These are phyloP conservation scores for Nipponia nippon DNA, from an alignment of 2,113 vertebrate genomes.

Conservation along the genomic window DNA sequence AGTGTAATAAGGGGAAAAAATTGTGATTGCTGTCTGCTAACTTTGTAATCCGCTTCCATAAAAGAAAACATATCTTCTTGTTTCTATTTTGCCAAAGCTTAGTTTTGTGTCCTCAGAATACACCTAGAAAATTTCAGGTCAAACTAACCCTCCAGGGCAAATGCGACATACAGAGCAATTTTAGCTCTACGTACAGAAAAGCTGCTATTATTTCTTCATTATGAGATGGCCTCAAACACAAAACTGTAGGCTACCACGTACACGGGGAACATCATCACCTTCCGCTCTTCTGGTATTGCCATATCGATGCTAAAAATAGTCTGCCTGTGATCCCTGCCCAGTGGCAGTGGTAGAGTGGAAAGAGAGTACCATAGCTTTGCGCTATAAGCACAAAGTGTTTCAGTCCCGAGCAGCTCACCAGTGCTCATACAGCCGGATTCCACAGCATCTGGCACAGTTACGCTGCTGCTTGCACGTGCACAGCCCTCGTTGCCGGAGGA, in stretches of 20 bases:
- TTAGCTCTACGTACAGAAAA: background rate
- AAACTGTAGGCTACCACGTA: background rate
- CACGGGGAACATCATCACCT: background rate
- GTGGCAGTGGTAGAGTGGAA: background rate
- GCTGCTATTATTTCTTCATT: background rate
- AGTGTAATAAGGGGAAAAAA: background rate
- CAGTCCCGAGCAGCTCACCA: background rate
- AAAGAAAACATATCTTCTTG: background rate
- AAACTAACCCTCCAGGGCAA: background rate
- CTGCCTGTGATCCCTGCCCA: background rate
- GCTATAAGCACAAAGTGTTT: no score
- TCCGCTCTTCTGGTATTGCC: background rate
- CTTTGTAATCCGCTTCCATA: background rate
- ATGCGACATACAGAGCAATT: background rate
- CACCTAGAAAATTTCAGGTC: slow-evolving; percentile 22
- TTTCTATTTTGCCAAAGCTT: background rate
- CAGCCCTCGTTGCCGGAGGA: background rate
- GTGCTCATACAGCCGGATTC: background rate
- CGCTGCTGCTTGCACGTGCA: accelerated
- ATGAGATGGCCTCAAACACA: background rate
- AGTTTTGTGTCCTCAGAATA: background rate
- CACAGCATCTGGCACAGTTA: background rate
- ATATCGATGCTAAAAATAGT: background rate
- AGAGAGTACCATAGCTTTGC: background rate
- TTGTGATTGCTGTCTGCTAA: background rate